Conservation (phyloP, 2,888 invertebrate species). For the Sinotaia quadrata region DNA sequence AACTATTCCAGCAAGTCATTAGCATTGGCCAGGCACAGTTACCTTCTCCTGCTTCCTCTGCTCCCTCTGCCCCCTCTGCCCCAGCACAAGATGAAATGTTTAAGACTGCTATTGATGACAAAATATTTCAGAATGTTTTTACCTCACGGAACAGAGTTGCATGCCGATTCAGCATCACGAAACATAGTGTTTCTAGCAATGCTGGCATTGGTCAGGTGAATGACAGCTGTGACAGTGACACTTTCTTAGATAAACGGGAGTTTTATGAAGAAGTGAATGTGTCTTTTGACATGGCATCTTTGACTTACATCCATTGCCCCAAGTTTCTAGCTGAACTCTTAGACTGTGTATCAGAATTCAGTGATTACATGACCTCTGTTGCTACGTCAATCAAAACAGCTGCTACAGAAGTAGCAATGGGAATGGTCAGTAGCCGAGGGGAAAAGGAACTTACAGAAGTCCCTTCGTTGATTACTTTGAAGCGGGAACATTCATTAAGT, state of each 20-base stretch:
- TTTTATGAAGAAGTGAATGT: constrained; percentile 26
- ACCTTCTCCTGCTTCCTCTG: constrained; percentile 15
- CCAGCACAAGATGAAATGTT: constrained; percentile 62
- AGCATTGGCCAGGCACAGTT: constrained; percentile 53
- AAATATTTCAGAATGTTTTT: constrained; percentile 11
- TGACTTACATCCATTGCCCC: constrained; percentile 94
- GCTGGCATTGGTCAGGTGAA: not conserved
- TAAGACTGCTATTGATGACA: constrained; percentile 51
- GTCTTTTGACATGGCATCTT: constrained; percentile 83
- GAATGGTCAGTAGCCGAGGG: constrained; percentile 75
- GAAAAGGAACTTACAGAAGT: constrained; percentile 24
- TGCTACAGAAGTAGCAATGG: constrained; percentile 94
- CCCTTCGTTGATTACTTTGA: not conserved
- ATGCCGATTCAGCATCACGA: constrained; percentile 31
- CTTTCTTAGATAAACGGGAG: not conserved
- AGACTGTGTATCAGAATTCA: constrained; percentile 91
- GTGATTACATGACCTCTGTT: constrained; percentile 87
- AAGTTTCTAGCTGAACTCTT: constrained; percentile 87
- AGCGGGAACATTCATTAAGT: constrained; percentile 37
- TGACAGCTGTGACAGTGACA: not conserved
- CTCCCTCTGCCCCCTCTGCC: constrained; percentile 11
- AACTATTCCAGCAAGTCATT: constrained; percentile 85
- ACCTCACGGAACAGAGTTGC: constrained; percentile 21
- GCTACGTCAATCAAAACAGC: constrained; percentile 90
- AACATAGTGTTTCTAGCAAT: constrained; percentile 2